Percentiles rank a stretch among this genome's conserved stretches.
phyloP scores from a whole-genome alignment of 1,140 invertebrate genomes.

The Drosophila takahashii region DNA sequence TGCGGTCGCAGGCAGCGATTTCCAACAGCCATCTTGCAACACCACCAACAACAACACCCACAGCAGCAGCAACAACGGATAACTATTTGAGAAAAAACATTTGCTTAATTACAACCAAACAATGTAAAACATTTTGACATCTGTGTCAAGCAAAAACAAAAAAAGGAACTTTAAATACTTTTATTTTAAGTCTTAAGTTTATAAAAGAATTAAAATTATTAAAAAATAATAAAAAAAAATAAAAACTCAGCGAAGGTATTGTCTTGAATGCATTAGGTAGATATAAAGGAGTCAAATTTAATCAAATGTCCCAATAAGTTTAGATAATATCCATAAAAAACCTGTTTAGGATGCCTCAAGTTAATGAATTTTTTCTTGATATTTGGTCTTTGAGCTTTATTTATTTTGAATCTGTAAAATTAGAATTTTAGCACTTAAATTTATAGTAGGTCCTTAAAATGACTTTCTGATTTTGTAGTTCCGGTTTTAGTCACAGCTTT shows the following conservation, averaged over 20 bases:
- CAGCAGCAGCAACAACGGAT: conserved; percentile 57
- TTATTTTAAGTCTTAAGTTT: conserved; percentile 85
- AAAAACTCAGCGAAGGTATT: conserved; percentile 32
- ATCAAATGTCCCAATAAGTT: no score
- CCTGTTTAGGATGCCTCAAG: no score
- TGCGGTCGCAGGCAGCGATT: conserved; percentile 31
- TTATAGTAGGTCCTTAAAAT: no score
- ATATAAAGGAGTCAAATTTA: no score
- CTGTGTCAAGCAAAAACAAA: conserved; percentile 80
- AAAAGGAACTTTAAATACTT: conserved; percentile 79
- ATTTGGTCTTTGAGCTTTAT: no score
- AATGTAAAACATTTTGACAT: conserved; percentile 84
- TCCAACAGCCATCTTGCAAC: conserved; percentile 21
- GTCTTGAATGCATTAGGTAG: neutral
- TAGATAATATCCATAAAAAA: no score
- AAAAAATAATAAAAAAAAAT: conserved; percentile 73
- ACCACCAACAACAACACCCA: conserved; percentile 27
- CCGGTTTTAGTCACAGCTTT: neutral
- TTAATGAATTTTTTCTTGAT: no score
- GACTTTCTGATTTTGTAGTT: neutral
- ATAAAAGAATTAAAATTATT: conserved; percentile 84
- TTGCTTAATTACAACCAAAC: conserved; percentile 78
- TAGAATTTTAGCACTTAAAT: neutral
- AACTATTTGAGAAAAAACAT: conserved; percentile 73
- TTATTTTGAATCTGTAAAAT: neutral